These are phyloP conservation scores for Ictidomys tridecemlineatus DNA, from an alignment of 2,113 vertebrate genomes.

Conservation along the genomic window DNA sequence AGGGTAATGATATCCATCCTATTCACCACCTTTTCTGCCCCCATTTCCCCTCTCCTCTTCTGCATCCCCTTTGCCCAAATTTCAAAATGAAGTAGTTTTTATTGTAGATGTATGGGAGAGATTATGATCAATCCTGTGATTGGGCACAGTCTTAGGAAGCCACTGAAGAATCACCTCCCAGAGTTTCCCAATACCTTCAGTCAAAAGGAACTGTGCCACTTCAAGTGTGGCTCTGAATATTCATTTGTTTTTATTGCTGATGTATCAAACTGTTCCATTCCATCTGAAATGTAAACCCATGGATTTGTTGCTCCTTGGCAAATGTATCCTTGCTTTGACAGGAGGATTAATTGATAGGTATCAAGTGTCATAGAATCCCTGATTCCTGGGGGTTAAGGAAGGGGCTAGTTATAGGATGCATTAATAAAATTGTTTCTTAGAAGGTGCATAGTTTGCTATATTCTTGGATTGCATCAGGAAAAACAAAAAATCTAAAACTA, in stretches of 20 bases:
- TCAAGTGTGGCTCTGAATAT: not conserved
- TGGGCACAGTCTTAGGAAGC: not conserved
- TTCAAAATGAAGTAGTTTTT: not conserved
- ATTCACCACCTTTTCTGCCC: too few relatives aligned
- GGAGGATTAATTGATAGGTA: not conserved
- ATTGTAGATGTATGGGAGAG: not conserved
- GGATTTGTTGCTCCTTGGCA: not conserved
- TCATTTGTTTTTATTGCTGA: not conserved
- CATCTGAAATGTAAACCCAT: rapidly evolving
- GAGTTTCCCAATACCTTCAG: not conserved
- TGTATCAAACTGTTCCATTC: not conserved
- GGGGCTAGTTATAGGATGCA: not conserved
- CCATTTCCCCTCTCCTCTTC: too few relatives aligned
- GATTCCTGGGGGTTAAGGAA: not conserved
- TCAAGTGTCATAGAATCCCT: not conserved
- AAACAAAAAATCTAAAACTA: not conserved
- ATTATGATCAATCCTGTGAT: not conserved
- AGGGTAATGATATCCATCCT: too few relatives aligned
- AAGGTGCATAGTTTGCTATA: not conserved
- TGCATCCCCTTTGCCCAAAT: too few relatives aligned
- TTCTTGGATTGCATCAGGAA: not conserved
- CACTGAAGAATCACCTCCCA: not conserved
- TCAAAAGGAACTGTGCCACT: not conserved
- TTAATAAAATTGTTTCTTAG: not conserved
- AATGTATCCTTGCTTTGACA: too few relatives aligned